Evolutionary conservation across 2,888 invertebrate genomes (phyloP).

Genomic region (Caradrina kadenii): DNA sequence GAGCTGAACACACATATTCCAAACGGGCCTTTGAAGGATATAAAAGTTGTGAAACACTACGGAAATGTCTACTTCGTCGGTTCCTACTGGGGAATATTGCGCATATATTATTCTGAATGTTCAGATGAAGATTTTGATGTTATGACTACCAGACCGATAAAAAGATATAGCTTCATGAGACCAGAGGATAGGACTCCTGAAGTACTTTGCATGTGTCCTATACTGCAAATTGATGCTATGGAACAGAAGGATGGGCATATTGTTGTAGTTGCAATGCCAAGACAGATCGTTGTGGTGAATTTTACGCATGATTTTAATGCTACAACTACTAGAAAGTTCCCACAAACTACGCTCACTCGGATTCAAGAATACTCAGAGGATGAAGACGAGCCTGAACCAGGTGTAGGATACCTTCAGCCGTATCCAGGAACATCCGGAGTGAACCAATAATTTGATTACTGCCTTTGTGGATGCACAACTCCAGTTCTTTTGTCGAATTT

Average conservation of each 20-base stretch:
- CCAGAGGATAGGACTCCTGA: not conserved
- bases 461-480: no score
- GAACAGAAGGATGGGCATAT: conserved; percentile 1
- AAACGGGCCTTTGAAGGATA: conserved; percentile 72
- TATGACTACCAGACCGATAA: not conserved
- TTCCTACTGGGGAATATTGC: not conserved
- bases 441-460: no score
- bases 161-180: conserved; percentile 9
- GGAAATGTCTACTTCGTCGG: conserved; percentile 9
- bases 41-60: conserved; percentile 68
- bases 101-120: conserved; percentile 3
- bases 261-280: conserved; percentile 14
- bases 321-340: no score
- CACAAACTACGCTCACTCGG: no score
- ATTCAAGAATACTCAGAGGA: no score
- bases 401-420: no score
- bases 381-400: no score
- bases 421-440: not conserved
- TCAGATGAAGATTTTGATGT: conserved; percentile 1
- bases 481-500: not conserved
- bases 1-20: conserved; percentile 70
- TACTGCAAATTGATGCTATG: conserved; percentile 19
- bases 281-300: conserved; percentile 9
- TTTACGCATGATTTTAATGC: conserved; percentile 4
- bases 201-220: not conserved